Percentiles rank a stretch among this genome's conserved stretches.
These are phyloP conservation scores for Brachyistius frenatus DNA, from an alignment of 2,113 vertebrate species.

Conservation along the genomic window DNA sequence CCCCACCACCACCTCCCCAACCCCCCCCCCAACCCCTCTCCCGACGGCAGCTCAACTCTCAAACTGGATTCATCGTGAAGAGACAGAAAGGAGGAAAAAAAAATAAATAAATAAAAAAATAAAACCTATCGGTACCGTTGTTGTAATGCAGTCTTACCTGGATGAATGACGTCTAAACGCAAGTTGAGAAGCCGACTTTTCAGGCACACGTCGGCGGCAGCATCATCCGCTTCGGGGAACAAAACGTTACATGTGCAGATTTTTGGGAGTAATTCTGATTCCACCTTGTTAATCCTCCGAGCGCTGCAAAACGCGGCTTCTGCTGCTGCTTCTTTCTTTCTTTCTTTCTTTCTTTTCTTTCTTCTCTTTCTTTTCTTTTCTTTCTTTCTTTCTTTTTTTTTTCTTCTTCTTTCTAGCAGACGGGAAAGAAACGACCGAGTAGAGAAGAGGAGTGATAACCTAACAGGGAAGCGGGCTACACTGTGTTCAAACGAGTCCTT, in stretches of 20 bases:
- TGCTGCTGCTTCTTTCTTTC: background rate
- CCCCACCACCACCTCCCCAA: too few relatives aligned
- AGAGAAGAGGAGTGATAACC: conserved; percentile 11
- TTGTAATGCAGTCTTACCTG: conserved; percentile 75
- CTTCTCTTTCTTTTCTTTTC: background rate
- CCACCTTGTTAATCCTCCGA: conserved; percentile 80
- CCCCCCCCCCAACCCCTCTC: background rate
- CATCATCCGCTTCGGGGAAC: conserved; percentile 72
- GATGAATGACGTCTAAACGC: conserved; percentile 52
- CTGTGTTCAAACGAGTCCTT: conserved; percentile 50
- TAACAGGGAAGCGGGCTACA: background rate
- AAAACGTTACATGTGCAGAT: conserved; percentile 66
- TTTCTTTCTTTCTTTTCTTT: background rate
- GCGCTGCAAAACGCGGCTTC: conserved; percentile 43
- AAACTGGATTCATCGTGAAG: conserved; percentile 10
- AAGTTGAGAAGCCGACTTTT: conserved; percentile 73
- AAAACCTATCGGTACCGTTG: background rate
- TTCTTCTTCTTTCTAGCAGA: too few relatives aligned
- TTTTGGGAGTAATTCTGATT: conserved; percentile 73
- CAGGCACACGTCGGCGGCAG: conserved; percentile 65
- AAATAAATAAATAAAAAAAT: too few relatives aligned
- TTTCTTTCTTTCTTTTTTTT: background rate
- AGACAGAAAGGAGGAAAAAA: background rate
- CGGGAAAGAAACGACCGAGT: conserved; percentile 28
- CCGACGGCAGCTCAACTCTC: conserved; percentile 31